Evolutionary conservation across 1,140 invertebrate genomes (phyloP).

Genomic region (Onthophagus taurus): DNA sequence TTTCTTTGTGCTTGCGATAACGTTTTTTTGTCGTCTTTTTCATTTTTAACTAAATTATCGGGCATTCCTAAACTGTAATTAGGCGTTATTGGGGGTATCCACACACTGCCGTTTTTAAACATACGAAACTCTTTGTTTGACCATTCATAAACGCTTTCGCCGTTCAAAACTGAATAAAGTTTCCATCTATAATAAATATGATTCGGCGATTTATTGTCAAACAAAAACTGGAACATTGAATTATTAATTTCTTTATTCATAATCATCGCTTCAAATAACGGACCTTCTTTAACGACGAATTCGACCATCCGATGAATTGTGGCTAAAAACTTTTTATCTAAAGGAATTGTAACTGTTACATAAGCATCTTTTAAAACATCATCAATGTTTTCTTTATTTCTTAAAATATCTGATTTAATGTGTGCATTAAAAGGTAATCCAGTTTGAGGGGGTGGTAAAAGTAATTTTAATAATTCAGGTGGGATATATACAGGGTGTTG

Average conservation of each 20-base stretch:
- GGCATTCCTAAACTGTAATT: conserved; percentile 86
- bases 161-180: conserved; percentile 90
- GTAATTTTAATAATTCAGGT: conserved; percentile 72
- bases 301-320: conserved; percentile 98
- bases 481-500: conserved; percentile 95
- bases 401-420: conserved; percentile 44
- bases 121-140: conserved; percentile 87
- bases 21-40: conserved; percentile 54
- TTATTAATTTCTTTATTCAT: conserved; percentile 97
- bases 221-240: conserved; percentile 89
- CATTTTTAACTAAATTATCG: conserved; percentile 61
- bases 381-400: conserved; percentile 51
- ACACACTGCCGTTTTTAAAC: conserved; percentile 90
- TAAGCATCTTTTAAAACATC: conserved; percentile 77
- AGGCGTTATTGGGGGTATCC: conserved; percentile 88
- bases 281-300: conserved; percentile 96
- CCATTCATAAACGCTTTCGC: conserved; percentile 88
- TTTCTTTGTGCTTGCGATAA: conserved; percentile 44
- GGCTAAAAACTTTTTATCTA: conserved; percentile 47
- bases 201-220: conserved; percentile 92
- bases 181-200: conserved; percentile 99
- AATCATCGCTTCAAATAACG: conserved; percentile 98
- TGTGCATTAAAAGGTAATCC: conserved; percentile 97
- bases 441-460: conserved; percentile 66
- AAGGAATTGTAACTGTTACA: conserved; percentile 91